phyloP scores from a whole-genome alignment of 2,797 vertebrate genomes.

The Sebastes miniatus region DNA sequence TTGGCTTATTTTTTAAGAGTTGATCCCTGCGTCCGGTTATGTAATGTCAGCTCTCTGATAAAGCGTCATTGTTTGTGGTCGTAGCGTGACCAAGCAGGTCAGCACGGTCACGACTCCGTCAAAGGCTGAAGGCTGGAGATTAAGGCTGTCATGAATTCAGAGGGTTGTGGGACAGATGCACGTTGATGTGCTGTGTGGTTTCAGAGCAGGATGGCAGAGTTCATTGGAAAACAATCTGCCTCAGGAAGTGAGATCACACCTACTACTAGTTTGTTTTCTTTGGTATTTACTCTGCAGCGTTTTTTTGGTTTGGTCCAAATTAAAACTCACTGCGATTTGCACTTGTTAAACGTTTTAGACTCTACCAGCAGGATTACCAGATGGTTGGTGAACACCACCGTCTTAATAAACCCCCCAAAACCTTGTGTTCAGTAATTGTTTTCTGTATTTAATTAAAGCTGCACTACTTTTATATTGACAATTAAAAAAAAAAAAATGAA shows the following conservation, averaged over 20 bases:
- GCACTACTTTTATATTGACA: too few species aligned
- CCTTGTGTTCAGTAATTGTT: not conserved
- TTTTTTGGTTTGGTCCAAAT: not conserved
- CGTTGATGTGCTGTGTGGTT: slow-evolving; percentile 44
- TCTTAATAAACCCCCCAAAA: not conserved
- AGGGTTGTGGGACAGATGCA: slow-evolving; percentile 31
- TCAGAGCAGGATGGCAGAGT: not conserved
- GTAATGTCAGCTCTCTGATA: slow-evolving; percentile 40
- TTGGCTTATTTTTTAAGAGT: not conserved
- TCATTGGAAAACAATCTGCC: not conserved
- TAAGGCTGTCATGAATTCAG: slow-evolving; percentile 22
- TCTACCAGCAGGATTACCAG: not conserved
- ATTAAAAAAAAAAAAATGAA: not conserved
- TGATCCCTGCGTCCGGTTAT: not conserved
- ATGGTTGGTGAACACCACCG: not conserved
- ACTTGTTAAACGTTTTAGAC: not conserved
- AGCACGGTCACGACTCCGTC: slow-evolving; percentile 43
- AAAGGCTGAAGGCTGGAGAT: slow-evolving; percentile 57
- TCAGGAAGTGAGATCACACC: not conserved
- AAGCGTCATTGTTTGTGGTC: slow-evolving; percentile 42
- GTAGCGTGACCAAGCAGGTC: slow-evolving; percentile 37
- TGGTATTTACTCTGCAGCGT: not conserved
- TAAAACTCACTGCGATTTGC: not conserved
- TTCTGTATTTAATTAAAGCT: not conserved
- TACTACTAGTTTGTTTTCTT: not conserved